Conservation (phyloP, 2,113 vertebrate species). For the Oreochromis niloticus region DNA sequence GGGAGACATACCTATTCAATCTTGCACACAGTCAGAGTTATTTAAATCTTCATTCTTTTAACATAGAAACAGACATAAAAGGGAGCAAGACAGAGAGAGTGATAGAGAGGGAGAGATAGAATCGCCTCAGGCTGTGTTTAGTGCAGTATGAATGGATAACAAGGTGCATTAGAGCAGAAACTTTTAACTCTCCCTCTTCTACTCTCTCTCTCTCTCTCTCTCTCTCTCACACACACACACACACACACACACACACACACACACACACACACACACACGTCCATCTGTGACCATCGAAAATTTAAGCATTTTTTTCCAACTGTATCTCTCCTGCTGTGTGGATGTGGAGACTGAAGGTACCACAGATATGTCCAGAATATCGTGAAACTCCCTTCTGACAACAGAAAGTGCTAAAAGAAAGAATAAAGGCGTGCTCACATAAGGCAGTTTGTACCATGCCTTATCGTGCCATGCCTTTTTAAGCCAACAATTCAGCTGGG, state of each 20-base stretch:
- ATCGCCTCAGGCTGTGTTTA: constrained; percentile 68
- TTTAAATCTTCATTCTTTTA: constrained; percentile 32
- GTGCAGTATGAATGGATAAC: constrained; percentile 76
- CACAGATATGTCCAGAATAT: not conserved
- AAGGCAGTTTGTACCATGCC: not conserved
- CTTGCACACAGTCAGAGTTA: constrained; percentile 32
- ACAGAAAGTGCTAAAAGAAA: not conserved
- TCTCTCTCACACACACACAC: not conserved
- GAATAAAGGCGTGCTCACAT: not conserved
- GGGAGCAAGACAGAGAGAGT: not conserved
- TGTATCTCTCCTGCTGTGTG: not conserved
- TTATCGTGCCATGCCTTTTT: fast-evolving
- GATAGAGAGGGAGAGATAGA: constrained; percentile 20
- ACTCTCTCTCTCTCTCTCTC: not conserved
- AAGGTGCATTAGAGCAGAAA: constrained; percentile 70
- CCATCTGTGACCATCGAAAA: not conserved
- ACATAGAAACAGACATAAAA: not conserved
- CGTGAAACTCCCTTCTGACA: not conserved
- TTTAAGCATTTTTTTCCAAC: not conserved
- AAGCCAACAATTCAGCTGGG: not conserved
- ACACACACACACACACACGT: not conserved
- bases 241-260: not conserved
- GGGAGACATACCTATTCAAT: constrained; percentile 22
- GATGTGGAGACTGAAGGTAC: not conserved
- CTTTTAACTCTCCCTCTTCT: constrained; percentile 2